These are phyloP conservation scores for Entosphenus tridentatus DNA, from an alignment of 2,113 vertebrate species.

Conservation along the genomic window DNA sequence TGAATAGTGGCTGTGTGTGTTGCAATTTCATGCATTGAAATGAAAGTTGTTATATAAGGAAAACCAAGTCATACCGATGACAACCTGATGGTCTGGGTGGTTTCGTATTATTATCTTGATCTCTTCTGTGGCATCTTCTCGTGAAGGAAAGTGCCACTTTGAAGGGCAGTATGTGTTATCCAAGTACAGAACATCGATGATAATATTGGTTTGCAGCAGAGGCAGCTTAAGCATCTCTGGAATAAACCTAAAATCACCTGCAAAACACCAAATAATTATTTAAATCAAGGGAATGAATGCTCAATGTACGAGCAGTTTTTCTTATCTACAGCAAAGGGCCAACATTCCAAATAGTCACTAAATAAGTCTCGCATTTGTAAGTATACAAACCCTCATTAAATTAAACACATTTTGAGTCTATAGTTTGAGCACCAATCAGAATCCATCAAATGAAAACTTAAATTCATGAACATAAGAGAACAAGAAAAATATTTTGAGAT, in stretches of 20 bases:
- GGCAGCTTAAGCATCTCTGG: slow-evolving; percentile 46
- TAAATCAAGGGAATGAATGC: too few relatives aligned
- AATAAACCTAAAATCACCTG: slow-evolving; percentile 73
- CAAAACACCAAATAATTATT: neutral
- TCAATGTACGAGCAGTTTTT: too few relatives aligned
- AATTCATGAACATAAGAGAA: too few relatives aligned
- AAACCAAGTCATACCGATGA: slow-evolving; percentile 43
- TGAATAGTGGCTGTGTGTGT: neutral
- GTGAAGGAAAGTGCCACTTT: slow-evolving; percentile 35
- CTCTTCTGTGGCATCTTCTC: slow-evolving; percentile 35
- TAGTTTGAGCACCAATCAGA: too few relatives aligned
- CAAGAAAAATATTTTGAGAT: too few relatives aligned
- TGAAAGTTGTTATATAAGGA: neutral
- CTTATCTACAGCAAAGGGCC: too few relatives aligned
- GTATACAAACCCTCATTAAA: too few relatives aligned
- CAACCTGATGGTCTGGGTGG: slow-evolving; percentile 37
- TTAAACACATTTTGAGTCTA: too few relatives aligned
- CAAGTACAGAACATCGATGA: slow-evolving; percentile 63
- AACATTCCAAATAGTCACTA: too few relatives aligned
- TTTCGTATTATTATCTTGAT: slow-evolving; percentile 48
- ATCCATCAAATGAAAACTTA: too few relatives aligned
- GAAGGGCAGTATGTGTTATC: slow-evolving; percentile 82
- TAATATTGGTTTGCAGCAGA: slow-evolving; percentile 28
- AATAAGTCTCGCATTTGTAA: too few relatives aligned
- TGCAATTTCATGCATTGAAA: neutral